Base-by-base conservation (phyloP, 2,797 vertebrate genomes). In the Melanotaenia nigrans region DNA sequence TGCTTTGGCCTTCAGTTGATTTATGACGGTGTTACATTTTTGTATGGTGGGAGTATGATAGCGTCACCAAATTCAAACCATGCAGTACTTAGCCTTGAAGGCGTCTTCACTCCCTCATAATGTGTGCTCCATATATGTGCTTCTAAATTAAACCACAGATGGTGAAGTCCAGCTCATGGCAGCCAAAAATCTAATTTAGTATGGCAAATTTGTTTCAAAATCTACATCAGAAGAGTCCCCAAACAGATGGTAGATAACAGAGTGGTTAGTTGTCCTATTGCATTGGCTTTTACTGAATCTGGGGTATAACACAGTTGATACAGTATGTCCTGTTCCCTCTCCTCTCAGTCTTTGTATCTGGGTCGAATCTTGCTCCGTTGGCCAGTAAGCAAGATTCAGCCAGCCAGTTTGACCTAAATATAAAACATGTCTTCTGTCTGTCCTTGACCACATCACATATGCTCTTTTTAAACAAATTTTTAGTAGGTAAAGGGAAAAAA, bases 401-500 rank as follows among this genome's bases (percentile, higher is more conserved):
- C 86, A 87, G 83, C 74, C 61, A 57, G 68, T 84, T 78, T 92
- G 91, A 92, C 91, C 93, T 85, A 91, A 79, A 92, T 92, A 88
- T 77, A 84, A 86, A 45, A 78, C 73, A 53, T 63, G 78, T 89
- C 79, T 83, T 74, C 66, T 65, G 70, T 68, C 77, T 86, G 91
- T 78, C 92, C 90, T 93, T 93, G 90, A 91, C 86, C 56, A 32
- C 68, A 77, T 88, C 55, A 25, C 80, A 69, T 81, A 84, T 64
- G 81, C 79, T 70, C 47, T 53, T 84, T 90, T 67, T 63, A 28
- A 68, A 51, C 13, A 61, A 55, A 78, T 64, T 4, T n/a, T 40
- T 79, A 65, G 81, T 5, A 32, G 82, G 14, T 35, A 61, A 79
- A 54, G 20, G 33, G 61, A 33, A 51, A 36, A 75, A 35, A 1